Evolutionary conservation across 2,888 invertebrate species (phyloP).

Genomic region (Lasioglossum morio): DNA sequence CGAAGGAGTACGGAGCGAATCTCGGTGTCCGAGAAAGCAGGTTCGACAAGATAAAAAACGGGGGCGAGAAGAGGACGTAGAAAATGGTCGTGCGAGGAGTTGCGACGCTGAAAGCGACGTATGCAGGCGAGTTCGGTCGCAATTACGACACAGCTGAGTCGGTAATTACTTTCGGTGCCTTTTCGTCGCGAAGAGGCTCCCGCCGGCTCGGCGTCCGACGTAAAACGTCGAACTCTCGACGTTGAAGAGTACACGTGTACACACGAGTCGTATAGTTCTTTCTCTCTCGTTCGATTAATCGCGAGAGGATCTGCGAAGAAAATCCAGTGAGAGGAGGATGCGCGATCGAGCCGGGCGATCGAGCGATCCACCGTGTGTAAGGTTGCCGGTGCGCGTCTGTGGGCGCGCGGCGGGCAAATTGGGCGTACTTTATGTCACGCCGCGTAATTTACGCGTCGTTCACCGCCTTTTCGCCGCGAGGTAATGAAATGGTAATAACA

Average conservation of each 20-base stretch:
- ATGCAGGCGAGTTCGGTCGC: conserved; percentile 36
- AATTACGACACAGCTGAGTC: conserved; percentile 50
- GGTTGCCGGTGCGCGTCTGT: not conserved
- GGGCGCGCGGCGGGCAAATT: conserved; percentile 55
- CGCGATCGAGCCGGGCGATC: not conserved
- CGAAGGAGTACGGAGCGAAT: conserved; percentile 12
- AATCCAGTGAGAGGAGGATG: conserved; percentile 29
- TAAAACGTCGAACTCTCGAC: conserved; percentile 14
- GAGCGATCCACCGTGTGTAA: too few relatives aligned
- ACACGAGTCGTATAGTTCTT: not conserved
- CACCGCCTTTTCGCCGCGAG: conserved; percentile 69
- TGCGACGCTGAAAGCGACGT: conserved; percentile 30
- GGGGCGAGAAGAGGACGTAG: conserved; percentile 23
- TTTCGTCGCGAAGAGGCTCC: conserved; percentile 44
- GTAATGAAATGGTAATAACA: conserved; percentile 73
- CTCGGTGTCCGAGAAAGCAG: conserved; percentile 32
- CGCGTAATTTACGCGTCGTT: conserved; percentile 71
- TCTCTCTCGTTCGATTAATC: conserved; percentile 46
- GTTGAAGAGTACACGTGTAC: not conserved
- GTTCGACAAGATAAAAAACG: not conserved
- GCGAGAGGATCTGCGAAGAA: conserved; percentile 25
- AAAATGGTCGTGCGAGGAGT: conserved; percentile 30
- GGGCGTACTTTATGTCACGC: conserved; percentile 70
- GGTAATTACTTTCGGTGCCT: conserved; percentile 61
- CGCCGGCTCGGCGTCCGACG: conserved; percentile 16